These are phyloP conservation scores for Xyrichtys novacula DNA, from an alignment of 2,797 vertebrate species.

Conservation along the genomic window DNA sequence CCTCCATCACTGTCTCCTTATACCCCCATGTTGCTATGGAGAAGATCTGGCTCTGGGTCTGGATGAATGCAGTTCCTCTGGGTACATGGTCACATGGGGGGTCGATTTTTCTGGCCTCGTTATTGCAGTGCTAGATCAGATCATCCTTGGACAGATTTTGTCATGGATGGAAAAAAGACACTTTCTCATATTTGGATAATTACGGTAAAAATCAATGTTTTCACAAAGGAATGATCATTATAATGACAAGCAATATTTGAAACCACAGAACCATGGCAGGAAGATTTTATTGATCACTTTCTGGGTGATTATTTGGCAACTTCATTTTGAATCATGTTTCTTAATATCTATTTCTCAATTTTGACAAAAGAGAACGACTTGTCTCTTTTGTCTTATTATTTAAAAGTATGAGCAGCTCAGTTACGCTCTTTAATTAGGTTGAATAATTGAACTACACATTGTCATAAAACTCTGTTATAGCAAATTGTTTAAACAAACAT, in stretches of 20 bases:
- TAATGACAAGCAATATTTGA: too few species aligned
- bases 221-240: too few species aligned
- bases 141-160: constrained; percentile 9
- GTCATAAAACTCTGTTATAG: not conserved
- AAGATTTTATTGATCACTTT: not conserved
- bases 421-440: not conserved
- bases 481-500: not conserved
- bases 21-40: too few species aligned
- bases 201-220: too few species aligned
- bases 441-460: not conserved
- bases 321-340: not conserved
- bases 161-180: too few species aligned
- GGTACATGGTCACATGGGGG: constrained; percentile 34
- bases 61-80: constrained; percentile 9
- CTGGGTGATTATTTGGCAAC: not conserved
- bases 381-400: not conserved
- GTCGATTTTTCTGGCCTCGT: constrained; percentile 48
- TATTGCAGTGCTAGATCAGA: constrained; percentile 36
- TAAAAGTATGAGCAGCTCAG: not conserved
- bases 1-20: not conserved
- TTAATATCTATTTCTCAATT: not conserved
- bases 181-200: too few species aligned
- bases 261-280: too few species aligned
- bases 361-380: not conserved
- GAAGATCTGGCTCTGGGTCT: constrained; percentile 25